These are phyloP conservation scores for Astreopora myriophthalma DNA, from an alignment of 64 coral and sea anemone species.

Conservation along the genomic window DNA sequence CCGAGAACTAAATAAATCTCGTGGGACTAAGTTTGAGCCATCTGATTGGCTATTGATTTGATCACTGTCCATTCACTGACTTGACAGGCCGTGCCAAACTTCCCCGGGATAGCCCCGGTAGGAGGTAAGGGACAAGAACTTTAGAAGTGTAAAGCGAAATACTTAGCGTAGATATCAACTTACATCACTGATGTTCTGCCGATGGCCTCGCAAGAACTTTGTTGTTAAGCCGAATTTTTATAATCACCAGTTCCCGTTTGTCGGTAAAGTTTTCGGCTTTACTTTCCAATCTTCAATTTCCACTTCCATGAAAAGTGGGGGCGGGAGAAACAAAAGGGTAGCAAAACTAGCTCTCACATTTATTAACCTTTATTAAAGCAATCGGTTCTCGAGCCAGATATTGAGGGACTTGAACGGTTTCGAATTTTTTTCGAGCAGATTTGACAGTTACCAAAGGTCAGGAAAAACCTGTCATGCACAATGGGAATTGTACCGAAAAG, in stretches of 20 bases:
- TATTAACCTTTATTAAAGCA: no score
- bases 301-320: background rate
- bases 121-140: background rate
- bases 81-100: background rate
- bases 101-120: background rate
- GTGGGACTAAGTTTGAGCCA: background rate
- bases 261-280: background rate
- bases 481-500: background rate
- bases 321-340: background rate
- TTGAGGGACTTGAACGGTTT: background rate
- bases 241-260: background rate
- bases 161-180: background rate
- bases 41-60: constrained; percentile 55
- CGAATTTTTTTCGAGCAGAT: background rate
- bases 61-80: constrained; percentile 66
- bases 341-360: no score
- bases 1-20: constrained; percentile 45
- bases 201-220: background rate
- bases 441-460: background rate
- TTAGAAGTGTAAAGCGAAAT: background rate
- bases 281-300: no score
- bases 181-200: background rate
- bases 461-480: background rate
- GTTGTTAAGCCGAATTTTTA: background rate
- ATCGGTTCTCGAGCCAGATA: no score